These are phyloP conservation scores for Notodonta ziczac DNA, from an alignment of 2,888 invertebrate species.

Conservation along the genomic window DNA sequence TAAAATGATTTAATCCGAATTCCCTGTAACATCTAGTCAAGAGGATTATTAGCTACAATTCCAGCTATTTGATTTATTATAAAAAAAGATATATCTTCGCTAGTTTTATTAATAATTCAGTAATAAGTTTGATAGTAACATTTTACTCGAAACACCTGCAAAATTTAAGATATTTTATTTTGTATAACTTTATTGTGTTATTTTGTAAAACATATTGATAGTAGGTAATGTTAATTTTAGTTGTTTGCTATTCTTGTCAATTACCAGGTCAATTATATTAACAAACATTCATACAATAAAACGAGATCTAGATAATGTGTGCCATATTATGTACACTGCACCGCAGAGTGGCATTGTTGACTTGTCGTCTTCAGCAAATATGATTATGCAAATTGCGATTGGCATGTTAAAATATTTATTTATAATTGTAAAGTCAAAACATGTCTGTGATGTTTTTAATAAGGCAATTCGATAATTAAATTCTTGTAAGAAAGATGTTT, in stretches of 20 bases:
- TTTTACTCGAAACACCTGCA: neutral
- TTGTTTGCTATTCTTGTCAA: neutral
- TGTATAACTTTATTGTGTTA: neutral
- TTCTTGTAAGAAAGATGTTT: constrained; percentile 13
- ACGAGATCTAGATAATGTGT: constrained; percentile 7
- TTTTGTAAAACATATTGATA: neutral
- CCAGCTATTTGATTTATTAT: neutral
- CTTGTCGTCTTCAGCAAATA: constrained; percentile 24
- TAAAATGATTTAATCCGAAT: neutral
- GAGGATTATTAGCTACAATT: neutral
- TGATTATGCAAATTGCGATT: constrained; percentile 27
- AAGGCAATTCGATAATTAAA: constrained; percentile 52
- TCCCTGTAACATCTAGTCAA: constrained; percentile 2
- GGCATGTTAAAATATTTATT: constrained; percentile 55
- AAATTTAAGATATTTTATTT: neutral
- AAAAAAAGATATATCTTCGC: neutral
- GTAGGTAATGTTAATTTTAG: neutral
- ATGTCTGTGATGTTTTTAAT: constrained; percentile 72
- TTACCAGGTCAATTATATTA: neutral
- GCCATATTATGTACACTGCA: constrained; percentile 15
- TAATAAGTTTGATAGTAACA: too few relatives aligned
- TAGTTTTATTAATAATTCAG: neutral
- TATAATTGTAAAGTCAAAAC: constrained; percentile 53
- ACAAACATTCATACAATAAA: neutral
- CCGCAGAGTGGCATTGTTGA: constrained; percentile 7